phyloP scores from a whole-genome alignment of 2,113 vertebrate species.

The Carlito syrichta region DNA sequence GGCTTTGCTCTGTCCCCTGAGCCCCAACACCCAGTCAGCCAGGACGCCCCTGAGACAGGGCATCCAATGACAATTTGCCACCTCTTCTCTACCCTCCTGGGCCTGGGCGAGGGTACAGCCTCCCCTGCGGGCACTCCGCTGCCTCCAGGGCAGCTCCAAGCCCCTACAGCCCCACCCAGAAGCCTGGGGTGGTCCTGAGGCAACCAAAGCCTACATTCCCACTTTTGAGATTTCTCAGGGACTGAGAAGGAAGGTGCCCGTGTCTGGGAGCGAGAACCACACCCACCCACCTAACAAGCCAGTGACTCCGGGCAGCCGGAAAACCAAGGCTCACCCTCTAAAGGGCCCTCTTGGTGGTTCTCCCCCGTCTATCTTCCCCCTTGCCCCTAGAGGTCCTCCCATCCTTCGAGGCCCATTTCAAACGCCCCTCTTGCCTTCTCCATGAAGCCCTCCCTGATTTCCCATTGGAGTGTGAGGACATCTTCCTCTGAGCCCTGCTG shows the following conservation, averaged over 20 bases:
- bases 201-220: background rate
- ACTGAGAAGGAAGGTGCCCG: no score
- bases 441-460: background rate
- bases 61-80: background rate
- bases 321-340: background rate
- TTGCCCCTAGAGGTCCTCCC: background rate
- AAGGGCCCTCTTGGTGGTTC: no score
- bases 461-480: background rate
- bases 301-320: background rate
- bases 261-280: no score
- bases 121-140: background rate
- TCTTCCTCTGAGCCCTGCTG: background rate
- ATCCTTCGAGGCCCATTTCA: background rate
- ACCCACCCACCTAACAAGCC: background rate
- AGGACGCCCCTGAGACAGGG: background rate
- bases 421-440: background rate
- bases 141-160: background rate
- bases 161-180: background rate
- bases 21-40: background rate
- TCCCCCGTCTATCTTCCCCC: no score
- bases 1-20: background rate
- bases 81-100: background rate
- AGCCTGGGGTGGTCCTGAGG: no score
- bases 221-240: background rate
- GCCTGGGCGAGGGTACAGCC: fast-evolving